Evolutionary conservation across 2,888 invertebrate genomes (phyloP).

Genomic region (Pimpla rufipes): DNA sequence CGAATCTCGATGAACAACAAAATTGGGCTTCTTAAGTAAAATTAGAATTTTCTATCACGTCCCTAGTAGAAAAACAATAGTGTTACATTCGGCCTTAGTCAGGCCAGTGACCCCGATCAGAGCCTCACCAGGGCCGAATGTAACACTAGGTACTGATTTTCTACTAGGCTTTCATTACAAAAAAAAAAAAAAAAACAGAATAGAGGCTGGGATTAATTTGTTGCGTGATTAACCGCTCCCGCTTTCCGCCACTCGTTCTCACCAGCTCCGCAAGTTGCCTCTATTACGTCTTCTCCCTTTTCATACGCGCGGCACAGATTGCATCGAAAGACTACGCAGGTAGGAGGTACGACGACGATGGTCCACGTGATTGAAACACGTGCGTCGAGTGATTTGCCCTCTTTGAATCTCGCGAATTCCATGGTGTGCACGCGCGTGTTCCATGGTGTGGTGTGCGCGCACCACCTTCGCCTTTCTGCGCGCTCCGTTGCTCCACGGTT

Average conservation of each 20-base stretch:
- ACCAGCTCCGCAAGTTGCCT: slow-evolving; percentile 1
- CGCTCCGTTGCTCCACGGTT: slow-evolving; percentile 42
- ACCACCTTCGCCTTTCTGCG: slow-evolving; percentile 24
- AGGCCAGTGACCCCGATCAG: too few relatives aligned
- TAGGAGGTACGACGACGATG: slow-evolving; percentile 23
- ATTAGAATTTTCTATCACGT: too few relatives aligned
- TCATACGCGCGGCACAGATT: not conserved
- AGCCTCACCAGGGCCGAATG: too few relatives aligned
- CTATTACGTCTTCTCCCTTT: slow-evolving; percentile 16
- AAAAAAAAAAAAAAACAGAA: too few relatives aligned
- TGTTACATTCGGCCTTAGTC: too few relatives aligned
- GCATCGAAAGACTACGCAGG: slow-evolving; percentile 11
- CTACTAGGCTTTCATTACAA: too few relatives aligned
- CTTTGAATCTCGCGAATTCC: slow-evolving; percentile 61
- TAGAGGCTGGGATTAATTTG: not conserved
- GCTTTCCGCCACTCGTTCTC: not conserved
- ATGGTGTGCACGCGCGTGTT: slow-evolving; percentile 34
- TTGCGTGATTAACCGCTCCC: not conserved
- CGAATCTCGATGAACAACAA: too few relatives aligned
- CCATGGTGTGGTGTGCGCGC: too few relatives aligned
- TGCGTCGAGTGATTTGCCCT: slow-evolving; percentile 57
- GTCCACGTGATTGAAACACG: slow-evolving; percentile 66
- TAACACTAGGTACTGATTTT: too few relatives aligned
- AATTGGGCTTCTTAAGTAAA: too few relatives aligned
- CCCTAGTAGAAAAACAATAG: too few relatives aligned